Evolutionary conservation across 2,888 invertebrate genomes (phyloP), one percentile per base, ranked within the genome.

Genomic region (Drosophila bunnanda): DNA sequence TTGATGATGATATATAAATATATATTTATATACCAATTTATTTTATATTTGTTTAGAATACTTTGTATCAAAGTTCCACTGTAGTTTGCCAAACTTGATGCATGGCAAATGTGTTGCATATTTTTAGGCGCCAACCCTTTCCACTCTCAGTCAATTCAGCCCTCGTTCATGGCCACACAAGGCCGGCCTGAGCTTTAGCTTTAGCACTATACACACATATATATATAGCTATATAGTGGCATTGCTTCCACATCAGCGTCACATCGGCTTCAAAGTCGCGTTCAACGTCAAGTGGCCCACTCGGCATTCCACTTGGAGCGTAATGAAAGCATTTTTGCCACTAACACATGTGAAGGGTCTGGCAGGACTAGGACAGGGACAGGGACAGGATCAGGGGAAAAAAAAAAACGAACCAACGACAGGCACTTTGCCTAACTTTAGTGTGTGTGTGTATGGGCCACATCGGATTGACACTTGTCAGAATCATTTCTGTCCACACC

Each of bases 271-370:
- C 64, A 65, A 65, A 65, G 74, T 61, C 71, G 71, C 71, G 71
- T 68, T 74, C 68, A 61, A 56, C 57, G 69, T 68, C 53, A 88
- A 83, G 83, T 88, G 80, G 76, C 68, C 78, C 88, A 83, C 88
- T 83, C 77, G 73, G 82, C 75, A 82, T 88, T 88, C 78, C 82
- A 88, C 88, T 83, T 83, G 86, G 88, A 78, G 86, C 76, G 64
- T 83, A 83, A 83, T 88, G 88, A 88, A 83, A 83, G 88, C 86
- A 88, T 83, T 82, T 86, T 82, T 78, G 80, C 82, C 79, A 81
- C 60, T 70, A 62, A 66, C 78, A 69, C 75, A 78, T 75, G 55
- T 71, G 30, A 53, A 36, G 60, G 17, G 57, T 17, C 15, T 43
- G 13, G 12, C 7, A 10, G n/a, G 34, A 50, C 28, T 36, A 46